Percentiles rank a stretch among this genome's conserved stretches.
phyloP scores from a whole-genome alignment of 2,113 vertebrate species.

The Willisornis vidua region DNA sequence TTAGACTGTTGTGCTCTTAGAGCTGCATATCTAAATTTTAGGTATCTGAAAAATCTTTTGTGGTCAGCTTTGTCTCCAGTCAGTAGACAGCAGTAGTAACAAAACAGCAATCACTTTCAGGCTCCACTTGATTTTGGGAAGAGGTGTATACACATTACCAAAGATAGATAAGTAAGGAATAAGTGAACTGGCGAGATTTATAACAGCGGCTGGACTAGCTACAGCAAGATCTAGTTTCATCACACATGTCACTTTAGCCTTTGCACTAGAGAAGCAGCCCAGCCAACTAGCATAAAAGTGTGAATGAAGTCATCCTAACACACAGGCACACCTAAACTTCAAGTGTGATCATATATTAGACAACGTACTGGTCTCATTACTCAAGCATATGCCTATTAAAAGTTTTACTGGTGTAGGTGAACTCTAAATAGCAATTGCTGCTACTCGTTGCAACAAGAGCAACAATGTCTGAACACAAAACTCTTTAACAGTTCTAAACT shows the following conservation, averaged over 20 bases:
- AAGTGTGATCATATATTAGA: neutral
- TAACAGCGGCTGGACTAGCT: neutral
- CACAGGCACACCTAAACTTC: slow-evolving; percentile 7
- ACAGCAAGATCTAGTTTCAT: neutral
- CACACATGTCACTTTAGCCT: neutral
- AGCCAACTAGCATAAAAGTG: neutral
- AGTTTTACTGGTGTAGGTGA: neutral
- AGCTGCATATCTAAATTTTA: slow-evolving; percentile 3
- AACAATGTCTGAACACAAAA: neutral
- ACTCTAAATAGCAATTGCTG: neutral
- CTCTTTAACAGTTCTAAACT: neutral
- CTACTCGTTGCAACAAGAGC: neutral
- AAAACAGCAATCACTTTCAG: slow-evolving; percentile 16
- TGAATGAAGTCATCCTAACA: slow-evolving; percentile 5
- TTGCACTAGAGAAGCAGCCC: neutral
- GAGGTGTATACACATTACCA: neutral
- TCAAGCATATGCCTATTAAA: neutral
- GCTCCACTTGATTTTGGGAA: neutral
- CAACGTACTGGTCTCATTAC: neutral
- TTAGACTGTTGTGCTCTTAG: neutral
- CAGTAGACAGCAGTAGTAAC: neutral
- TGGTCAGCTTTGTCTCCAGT: neutral
- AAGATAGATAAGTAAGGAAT: neutral
- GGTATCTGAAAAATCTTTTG: slow-evolving; percentile 32
- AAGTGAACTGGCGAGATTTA: neutral